Conservation (phyloP, 64 coral and sea anemone genomes). For the Montipora foliosa region DNA sequence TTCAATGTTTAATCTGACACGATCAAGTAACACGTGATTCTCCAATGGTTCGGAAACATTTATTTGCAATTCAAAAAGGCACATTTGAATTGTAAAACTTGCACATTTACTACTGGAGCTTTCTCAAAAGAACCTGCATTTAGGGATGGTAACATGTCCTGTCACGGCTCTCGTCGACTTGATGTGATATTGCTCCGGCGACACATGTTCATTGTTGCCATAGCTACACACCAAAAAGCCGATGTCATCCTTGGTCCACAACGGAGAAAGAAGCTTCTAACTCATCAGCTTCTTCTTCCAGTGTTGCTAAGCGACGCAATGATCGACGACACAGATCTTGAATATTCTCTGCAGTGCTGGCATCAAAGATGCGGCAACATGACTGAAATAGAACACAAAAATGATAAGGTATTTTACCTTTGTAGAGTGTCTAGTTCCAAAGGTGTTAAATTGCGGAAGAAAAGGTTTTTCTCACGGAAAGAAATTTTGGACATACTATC, state of each 20-base stretch:
- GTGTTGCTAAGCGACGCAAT: constrained; percentile 75
- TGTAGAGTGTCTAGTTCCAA: background rate
- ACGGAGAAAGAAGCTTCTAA: constrained; percentile 14
- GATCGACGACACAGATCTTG: constrained; percentile 79
- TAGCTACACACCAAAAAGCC: background rate
- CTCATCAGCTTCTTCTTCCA: constrained; percentile 50
- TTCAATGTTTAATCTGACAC: too few relatives aligned
- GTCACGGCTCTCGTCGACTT: background rate
- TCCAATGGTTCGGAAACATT: background rate
- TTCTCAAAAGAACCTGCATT: background rate
- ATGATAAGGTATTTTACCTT: background rate
- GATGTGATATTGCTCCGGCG: background rate
- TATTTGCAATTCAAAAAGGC: background rate
- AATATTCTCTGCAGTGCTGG: constrained; percentile 62
- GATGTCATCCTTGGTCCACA: constrained; percentile 46
- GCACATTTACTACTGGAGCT: background rate
- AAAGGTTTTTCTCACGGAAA: too few relatives aligned
- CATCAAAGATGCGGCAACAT: constrained; percentile 77
- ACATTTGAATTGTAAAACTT: background rate
- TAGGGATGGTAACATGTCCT: background rate
- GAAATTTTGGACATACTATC: too few relatives aligned
- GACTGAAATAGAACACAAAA: constrained; percentile 31
- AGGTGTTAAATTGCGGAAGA: background rate
- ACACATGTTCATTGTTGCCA: background rate
- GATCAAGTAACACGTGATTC: too few relatives aligned